A percentile compares a stretch with the other conserved stretches of the same genome.
Conservation (phyloP, 2,797 vertebrate species). For the Micrastur ruficollis region DNA sequence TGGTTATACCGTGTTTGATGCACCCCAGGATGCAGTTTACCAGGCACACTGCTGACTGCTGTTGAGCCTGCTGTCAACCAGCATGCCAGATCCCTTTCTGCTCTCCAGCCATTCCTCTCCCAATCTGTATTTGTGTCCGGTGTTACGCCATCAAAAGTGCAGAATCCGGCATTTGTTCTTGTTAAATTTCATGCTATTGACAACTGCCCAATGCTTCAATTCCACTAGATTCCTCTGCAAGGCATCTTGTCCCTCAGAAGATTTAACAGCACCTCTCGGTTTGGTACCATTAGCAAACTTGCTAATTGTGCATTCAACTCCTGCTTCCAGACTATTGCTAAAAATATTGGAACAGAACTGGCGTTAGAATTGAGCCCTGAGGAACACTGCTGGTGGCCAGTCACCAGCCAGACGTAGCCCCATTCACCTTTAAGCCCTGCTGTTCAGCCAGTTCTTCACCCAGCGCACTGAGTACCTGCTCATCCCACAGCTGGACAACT, state of each 20-base stretch:
- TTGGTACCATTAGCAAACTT: not conserved
- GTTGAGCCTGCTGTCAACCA: not conserved
- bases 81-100: not conserved
- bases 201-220: not conserved
- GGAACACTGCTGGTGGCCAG: not conserved
- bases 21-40: not conserved
- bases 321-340: not conserved
- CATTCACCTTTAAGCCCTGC: too few species aligned
- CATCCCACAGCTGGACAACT: too few species aligned
- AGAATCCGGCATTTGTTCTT: too few species aligned
- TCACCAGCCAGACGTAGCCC: too few species aligned
- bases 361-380: not conserved
- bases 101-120: not conserved
- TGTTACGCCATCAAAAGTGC: too few species aligned
- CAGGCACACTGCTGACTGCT: not conserved
- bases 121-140: not conserved
- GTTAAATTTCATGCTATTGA: not conserved
- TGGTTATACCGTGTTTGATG: too few species aligned
- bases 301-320: not conserved
- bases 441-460: too few species aligned
- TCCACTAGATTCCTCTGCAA: not conserved
- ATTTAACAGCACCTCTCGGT: not conserved
- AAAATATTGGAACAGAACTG: not conserved
- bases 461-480: too few species aligned
- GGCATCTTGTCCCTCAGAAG: not conserved